Evolutionary conservation across 2,113 vertebrate genomes (phyloP), one percentile per base, ranked within the genome.

Genomic region (Nibea albiflora): DNA sequence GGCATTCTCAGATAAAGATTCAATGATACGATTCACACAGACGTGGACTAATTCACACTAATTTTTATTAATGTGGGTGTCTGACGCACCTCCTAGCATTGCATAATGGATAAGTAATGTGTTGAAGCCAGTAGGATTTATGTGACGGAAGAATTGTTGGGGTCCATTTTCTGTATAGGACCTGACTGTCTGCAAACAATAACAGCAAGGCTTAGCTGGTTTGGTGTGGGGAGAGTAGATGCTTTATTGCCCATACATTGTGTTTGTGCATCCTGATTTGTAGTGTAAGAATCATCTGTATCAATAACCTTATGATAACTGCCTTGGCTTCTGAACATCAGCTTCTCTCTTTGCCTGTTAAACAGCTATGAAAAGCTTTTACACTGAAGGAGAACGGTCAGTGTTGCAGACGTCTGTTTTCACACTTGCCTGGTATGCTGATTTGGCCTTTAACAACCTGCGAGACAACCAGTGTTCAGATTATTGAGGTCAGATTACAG

Each of bases 401-500:
- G 17, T 28, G 22, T 8, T 47, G 24, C 50, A 1, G 46, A 62
- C 66, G 42, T 52, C 24, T 60, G 28, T 53, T 50, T 70, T 79
- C 63, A 73, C 53, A 76, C 66, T 65, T 39, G 1, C 22, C 61
- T 60, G 63, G 35, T 35, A 46, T 74, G 56, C 50, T 83, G 83
- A 90, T 79, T 76, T 2, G 2, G 61, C 65, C 47, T 81, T 67
- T 74, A 72, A 62, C 67, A 89, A 91, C 89, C 85, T 88, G 80
- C 81, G 60, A 78, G 76, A 76, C 68, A 52, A 81, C n/a, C 71
- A 66, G 78, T 57, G 69, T 83, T 86, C 54, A 78, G 84, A 81
- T 91, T 94, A 93, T 85, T 71, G 83, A 94, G 92, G 89, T 87
- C 93, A 90, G 89, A 86, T 87, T 90, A 87, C 66, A 76, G 84